A percentile compares a stretch with the other conserved stretches of the same genome.
phyloP scores from a whole-genome alignment of 2,797 vertebrate genomes.

The Pagetopsis macropterus region DNA sequence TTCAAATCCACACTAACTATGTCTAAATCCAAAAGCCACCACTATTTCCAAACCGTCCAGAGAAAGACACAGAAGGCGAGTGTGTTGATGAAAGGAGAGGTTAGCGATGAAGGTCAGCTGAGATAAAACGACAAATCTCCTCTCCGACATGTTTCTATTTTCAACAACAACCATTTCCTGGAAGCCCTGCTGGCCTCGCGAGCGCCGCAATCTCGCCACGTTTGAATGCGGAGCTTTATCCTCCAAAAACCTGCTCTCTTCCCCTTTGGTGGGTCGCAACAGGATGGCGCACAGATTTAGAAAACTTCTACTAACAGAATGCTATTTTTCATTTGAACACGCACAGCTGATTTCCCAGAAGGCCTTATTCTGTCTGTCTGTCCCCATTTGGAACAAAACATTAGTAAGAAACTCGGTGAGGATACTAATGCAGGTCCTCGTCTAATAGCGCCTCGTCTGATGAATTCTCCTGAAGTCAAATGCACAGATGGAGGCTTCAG shows the following conservation, averaged over 20 bases:
- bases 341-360: slow-evolving; percentile 64
- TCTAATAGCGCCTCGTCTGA: slow-evolving; percentile 26
- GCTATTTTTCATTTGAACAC: slow-evolving; percentile 51
- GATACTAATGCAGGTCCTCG: slow-evolving; percentile 35
- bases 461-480: slow-evolving; percentile 30
- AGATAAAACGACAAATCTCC: slow-evolving; percentile 54
- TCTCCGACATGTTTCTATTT: slow-evolving; percentile 61
- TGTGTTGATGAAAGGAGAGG: slow-evolving; percentile 44
- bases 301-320: slow-evolving; percentile 41
- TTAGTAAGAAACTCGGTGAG: slow-evolving; percentile 47
- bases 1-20: slow-evolving; percentile 46
- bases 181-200: slow-evolving; percentile 44
- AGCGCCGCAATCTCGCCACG: slow-evolving; percentile 29
- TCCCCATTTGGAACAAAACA: slow-evolving; percentile 47
- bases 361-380: slow-evolving; percentile 58
- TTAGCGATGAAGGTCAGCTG: slow-evolving; percentile 42
- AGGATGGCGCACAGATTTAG: slow-evolving; percentile 41
- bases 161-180: slow-evolving; percentile 63
- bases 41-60: slow-evolving; percentile 31
- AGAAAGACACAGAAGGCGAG: slow-evolving; percentile 11
- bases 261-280: slow-evolving; percentile 9
- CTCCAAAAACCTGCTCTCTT: slow-evolving; percentile 28
- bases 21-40: slow-evolving; percentile 37
- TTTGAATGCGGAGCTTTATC: slow-evolving; percentile 23
- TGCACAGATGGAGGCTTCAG: slow-evolving; percentile 32